Percentiles rank a stretch among this genome's conserved stretches.
Conservation (phyloP, 1,140 invertebrate species). For the Watersipora subatra region DNA sequence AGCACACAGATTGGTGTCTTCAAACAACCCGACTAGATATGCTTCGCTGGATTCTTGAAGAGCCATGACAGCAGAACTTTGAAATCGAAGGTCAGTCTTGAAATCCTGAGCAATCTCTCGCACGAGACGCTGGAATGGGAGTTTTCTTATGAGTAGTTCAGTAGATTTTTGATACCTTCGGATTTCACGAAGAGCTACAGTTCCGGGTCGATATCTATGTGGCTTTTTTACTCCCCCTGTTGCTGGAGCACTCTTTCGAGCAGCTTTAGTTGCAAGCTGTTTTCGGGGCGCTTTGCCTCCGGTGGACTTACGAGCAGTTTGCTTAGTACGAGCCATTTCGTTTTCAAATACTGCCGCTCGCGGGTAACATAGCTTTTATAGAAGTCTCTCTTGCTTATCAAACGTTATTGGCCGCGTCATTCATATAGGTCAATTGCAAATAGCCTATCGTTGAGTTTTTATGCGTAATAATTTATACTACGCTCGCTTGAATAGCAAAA, state of each 20-base stretch:
- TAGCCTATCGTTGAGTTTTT: no score
- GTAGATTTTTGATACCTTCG: constrained; percentile 53
- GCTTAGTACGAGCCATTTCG: constrained; percentile 68
- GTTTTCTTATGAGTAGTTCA: constrained; percentile 52
- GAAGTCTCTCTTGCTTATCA: constrained; percentile 2
- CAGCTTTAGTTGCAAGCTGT: no score
- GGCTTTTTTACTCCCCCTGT: constrained; percentile 71
- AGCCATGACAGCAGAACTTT: constrained; percentile 63
- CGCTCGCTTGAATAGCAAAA: no score
- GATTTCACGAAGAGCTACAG: constrained; percentile 48
- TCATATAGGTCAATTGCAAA: no score
- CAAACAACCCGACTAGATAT: no score
- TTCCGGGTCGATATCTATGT: constrained; percentile 41
- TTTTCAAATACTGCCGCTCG: no score
- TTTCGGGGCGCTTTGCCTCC: constrained; percentile 72
- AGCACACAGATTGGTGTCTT: no score
- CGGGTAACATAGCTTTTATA: no score
- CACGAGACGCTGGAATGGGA: constrained; percentile 42
- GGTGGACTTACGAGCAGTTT: no score
- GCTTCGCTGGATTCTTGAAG: constrained; percentile 40
- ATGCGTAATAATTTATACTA: no score
- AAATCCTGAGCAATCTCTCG: constrained; percentile 68
- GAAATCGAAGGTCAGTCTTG: constrained; percentile 62
- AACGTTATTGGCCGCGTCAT: no score
- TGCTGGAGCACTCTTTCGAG: no score